Base-by-base conservation (phyloP, 2,888 invertebrate genomes). In the Gastracanthus pulcherrimus region DNA sequence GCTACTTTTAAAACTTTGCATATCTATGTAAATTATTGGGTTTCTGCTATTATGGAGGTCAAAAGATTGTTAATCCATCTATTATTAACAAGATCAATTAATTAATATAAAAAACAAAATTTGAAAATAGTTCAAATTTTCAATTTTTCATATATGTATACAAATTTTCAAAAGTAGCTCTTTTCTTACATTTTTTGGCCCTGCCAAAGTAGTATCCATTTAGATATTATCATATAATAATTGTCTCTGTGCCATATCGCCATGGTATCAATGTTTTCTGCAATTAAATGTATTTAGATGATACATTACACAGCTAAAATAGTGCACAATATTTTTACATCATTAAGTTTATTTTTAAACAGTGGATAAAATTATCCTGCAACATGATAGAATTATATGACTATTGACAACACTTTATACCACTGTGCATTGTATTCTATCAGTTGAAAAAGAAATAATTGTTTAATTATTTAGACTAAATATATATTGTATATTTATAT, bases 341-440 rank as follows among this genome's bases (percentile, higher is more conserved):
- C 23, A 67, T 71, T 51, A 16, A 23, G n/a, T n/a, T 67, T 74
- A 58, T 69, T 16, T 81, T 75, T 66, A 66, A 81, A 77, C 62
- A 69, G 41, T 51, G 34, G 23, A 51, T 77, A 81, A 69, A 69
- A 62, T 76, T 60, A 81, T 77, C 31, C 48, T 41, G 23, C 19
- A 82, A 78, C 70, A 36, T 76, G 66, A 79, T 78, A 74, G 45
- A 81, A 81, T 72, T 51, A 31, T 55, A 51, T 11, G 36, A 41
- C 11, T 36, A 48, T 71, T 16, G 31, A 19, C 41, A 70, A 60
- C 66, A 80, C 41, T 78, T 80, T 62, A 64, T 34, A 64, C 13
- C 36, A 60, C 60, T 74, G 60, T 58, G 74, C 72, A 55, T 26
- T n/a, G n/a, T 76, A 48, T 48, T 67, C 9, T 60, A 75, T 34